These are phyloP conservation scores for Sarcophaga caerulescens DNA, from an alignment of 2,888 invertebrate genomes.

Conservation along the genomic window DNA sequence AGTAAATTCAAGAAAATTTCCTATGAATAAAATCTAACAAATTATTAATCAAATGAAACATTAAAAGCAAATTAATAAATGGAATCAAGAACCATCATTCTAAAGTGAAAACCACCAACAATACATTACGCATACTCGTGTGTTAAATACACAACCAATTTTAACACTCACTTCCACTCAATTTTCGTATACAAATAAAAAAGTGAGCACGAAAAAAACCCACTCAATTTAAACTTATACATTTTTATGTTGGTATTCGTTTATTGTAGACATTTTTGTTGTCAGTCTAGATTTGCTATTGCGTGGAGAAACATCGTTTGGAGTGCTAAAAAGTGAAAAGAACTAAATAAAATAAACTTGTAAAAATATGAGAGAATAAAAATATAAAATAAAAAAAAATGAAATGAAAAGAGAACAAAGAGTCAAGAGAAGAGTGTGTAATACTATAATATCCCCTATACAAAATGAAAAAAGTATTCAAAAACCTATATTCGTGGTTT, in stretches of 20 bases:
- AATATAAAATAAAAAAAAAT: slow-evolving; percentile 32
- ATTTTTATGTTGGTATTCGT: slow-evolving; percentile 25
- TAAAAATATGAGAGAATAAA: slow-evolving; percentile 52
- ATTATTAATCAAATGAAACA: no score
- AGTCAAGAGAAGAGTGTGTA: slow-evolving; percentile 50
- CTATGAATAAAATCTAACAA: no score
- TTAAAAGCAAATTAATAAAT: neutral
- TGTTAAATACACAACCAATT: slow-evolving; percentile 9
- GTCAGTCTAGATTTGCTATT: slow-evolving; percentile 76
- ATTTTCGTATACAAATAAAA: neutral
- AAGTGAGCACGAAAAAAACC: slow-evolving; percentile 19
- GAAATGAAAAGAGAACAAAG: slow-evolving; percentile 56
- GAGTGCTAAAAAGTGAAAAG: slow-evolving; percentile 23
- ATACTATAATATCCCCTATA: slow-evolving; percentile 51
- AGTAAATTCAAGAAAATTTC: no score
- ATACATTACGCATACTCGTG: slow-evolving; percentile 42
- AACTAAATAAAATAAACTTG: slow-evolving; percentile 29
- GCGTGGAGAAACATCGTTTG: slow-evolving; percentile 72
- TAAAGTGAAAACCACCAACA: neutral
- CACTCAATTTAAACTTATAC: slow-evolving; percentile 27
- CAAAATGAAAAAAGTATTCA: slow-evolving; percentile 50
- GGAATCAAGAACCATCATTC: neutral
- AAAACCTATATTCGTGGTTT: slow-evolving; percentile 57
- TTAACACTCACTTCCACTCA: slow-evolving; percentile 41
- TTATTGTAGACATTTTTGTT: slow-evolving; percentile 45